A percentile compares a stretch with the other conserved stretches of the same genome.
Conservation (phyloP, 2,113 vertebrate genomes). For the Entelurus aequoreus region DNA sequence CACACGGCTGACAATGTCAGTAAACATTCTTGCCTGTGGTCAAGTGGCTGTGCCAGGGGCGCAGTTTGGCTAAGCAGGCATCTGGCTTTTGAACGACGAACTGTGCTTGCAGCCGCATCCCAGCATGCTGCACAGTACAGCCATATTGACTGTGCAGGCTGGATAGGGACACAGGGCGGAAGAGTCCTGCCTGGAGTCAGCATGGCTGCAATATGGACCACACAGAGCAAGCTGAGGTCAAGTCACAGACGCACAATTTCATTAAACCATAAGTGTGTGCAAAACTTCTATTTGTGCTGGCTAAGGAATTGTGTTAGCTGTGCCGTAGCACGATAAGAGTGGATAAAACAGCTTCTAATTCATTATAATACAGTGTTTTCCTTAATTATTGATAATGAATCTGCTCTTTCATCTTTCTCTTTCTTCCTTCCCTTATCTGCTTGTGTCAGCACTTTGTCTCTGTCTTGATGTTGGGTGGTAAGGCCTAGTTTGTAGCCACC, state of each 20-base stretch:
- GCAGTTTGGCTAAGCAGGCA: slow-evolving; percentile 47
- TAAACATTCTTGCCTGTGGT: slow-evolving; percentile 16
- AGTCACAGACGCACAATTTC: slow-evolving; percentile 35
- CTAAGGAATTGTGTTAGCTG: slow-evolving; percentile 28
- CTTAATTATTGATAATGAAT: slow-evolving; percentile 75
- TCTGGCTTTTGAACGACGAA: slow-evolving; percentile 52
- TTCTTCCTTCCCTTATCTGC: slow-evolving; percentile 63
- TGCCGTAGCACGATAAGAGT: slow-evolving; percentile 52
- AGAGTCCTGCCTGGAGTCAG: slow-evolving; percentile 60
- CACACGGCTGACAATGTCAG: neutral
- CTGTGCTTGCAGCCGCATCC: slow-evolving; percentile 56
- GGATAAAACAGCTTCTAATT: slow-evolving; percentile 65
- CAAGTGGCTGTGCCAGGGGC: slow-evolving; percentile 32
- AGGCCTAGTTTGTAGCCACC: slow-evolving; percentile 62
- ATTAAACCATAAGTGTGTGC: slow-evolving; percentile 13
- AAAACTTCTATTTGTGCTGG: slow-evolving; percentile 8
- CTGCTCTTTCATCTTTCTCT: slow-evolving; percentile 67
- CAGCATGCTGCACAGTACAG: slow-evolving; percentile 53
- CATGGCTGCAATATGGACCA: slow-evolving; percentile 64
- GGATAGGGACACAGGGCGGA: slow-evolving; percentile 49
- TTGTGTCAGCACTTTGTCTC: slow-evolving; percentile 66
- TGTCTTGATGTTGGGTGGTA: slow-evolving; percentile 60
- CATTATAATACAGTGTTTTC: slow-evolving; percentile 70
- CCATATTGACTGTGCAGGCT: slow-evolving; percentile 64
- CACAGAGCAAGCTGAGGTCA: slow-evolving; percentile 58